Base-by-base conservation (phyloP, 2,888 invertebrate genomes). In the Coleophora flavipennella region DNA sequence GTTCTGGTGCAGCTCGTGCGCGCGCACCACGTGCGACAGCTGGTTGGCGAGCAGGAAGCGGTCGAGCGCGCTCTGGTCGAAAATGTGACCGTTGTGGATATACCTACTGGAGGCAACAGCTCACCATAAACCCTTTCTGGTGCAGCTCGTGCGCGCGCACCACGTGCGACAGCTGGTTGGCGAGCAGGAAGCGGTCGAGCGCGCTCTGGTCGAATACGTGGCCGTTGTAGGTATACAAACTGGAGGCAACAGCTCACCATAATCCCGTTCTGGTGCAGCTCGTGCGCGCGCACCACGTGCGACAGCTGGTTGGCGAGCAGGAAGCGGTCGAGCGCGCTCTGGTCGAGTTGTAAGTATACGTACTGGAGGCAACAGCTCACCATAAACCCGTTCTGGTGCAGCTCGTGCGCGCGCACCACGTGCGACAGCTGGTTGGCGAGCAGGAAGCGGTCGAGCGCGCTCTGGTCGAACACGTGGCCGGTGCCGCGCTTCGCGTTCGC, bases 131-230 rank as follows among this genome's bases (percentile, higher is more conserved):
- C 2, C 92, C 92, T 44, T 84, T 84, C 59, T 89, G 88, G 38
- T 90, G 90, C 44, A 92, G 86, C 70, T 93, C 92, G 58, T 93
- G 92, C 13, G 92, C 93, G 35, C 92, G 69, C 38, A 93, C 86
- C 3, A 93, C 88, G 63, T 91, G 91, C 2, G 91, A 88, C 29
- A 92, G 81, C 35, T 86, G 85, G 70, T 92, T 91, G 44, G 85
- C 76, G 31, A 75, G 67, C 38, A 93, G 78, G 75, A 93, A 93
- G 13, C 85, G 67, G 45, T 89, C 87, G 32, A 92, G 74, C n/a
- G 92, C 92, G 32, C 85, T 85, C 51, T 85, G 85, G 58, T 87
- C 89, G 73, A 92, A 93, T 55, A 91, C 86, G 68, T 91, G 90
- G 2, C 90, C 92, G 0, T 92, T 92, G 42, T 91, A 91, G 49